Percentiles rank a stretch among this genome's conserved stretches.
Conservation (phyloP, 2,113 vertebrate genomes). For the Acrocephalus kingi region DNA sequence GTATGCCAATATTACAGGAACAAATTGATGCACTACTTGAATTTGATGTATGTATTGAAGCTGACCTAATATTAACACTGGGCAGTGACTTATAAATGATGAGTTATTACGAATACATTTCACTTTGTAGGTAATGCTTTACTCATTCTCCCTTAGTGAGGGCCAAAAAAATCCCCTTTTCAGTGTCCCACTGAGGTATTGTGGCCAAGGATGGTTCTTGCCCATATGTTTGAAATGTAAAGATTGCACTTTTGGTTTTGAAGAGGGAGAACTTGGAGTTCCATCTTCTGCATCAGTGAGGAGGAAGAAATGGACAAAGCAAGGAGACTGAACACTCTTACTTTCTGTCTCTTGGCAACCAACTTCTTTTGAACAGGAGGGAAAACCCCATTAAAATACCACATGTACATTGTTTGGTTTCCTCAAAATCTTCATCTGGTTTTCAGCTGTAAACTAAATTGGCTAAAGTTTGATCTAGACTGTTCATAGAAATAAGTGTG, state of each 20-base stretch:
- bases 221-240: not conserved
- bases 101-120: not conserved
- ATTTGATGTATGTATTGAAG: constrained; percentile 87
- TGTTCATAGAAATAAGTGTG: not conserved
- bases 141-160: not conserved
- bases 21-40: constrained; percentile 96
- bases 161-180: not conserved
- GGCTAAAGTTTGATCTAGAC: not conserved
- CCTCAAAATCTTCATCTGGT: not conserved
- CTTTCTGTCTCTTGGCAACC: not conserved
- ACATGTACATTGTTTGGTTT: not conserved
- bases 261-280: not conserved
- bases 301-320: not conserved
- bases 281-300: not conserved
- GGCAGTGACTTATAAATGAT: not conserved
- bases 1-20: constrained; percentile 94
- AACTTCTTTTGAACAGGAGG: not conserved
- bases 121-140: not conserved
- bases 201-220: not conserved
- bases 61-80: not conserved
- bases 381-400: not conserved
- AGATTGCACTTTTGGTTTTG: not conserved
- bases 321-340: not conserved
- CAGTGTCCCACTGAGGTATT: not conserved
- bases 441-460: not conserved